These are phyloP conservation scores for Octopus sinensis DNA, from an alignment of 1,140 invertebrate species.

Conservation along the genomic window DNA sequence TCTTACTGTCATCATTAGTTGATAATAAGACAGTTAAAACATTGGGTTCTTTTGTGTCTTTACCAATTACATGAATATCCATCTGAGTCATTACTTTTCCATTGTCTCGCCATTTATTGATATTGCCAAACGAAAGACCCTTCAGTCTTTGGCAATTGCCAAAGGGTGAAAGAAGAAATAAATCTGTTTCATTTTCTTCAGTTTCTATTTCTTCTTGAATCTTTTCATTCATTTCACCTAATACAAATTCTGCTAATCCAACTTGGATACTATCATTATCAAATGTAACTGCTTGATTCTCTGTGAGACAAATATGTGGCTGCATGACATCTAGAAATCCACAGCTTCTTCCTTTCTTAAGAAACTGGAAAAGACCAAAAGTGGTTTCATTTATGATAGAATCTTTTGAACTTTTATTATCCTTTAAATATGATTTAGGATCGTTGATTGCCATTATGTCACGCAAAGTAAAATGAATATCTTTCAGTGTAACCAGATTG, in stretches of 20 bases:
- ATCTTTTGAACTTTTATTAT: background rate
- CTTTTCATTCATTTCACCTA: background rate
- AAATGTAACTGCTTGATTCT: slow-evolving; percentile 6
- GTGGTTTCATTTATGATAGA: background rate
- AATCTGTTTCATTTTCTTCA: background rate
- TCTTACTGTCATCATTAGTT: background rate
- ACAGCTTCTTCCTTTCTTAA: background rate
- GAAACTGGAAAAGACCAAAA: background rate
- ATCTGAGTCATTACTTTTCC: background rate
- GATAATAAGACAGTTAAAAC: background rate
- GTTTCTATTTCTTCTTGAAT: background rate
- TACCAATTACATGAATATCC: background rate
- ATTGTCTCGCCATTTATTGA: background rate
- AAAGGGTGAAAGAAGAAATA: background rate
- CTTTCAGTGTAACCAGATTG: background rate
- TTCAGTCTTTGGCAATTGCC: background rate
- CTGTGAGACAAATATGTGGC: background rate
- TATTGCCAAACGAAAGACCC: background rate
- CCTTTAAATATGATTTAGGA: background rate
- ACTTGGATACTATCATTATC: slow-evolving; percentile 9
- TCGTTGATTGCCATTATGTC: background rate
- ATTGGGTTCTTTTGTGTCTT: background rate
- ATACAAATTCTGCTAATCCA: background rate
- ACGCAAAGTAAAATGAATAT: background rate
- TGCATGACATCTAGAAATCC: background rate